These are phyloP conservation scores for Nettapus auritus DNA, from an alignment of 2,113 vertebrate species.

Conservation along the genomic window DNA sequence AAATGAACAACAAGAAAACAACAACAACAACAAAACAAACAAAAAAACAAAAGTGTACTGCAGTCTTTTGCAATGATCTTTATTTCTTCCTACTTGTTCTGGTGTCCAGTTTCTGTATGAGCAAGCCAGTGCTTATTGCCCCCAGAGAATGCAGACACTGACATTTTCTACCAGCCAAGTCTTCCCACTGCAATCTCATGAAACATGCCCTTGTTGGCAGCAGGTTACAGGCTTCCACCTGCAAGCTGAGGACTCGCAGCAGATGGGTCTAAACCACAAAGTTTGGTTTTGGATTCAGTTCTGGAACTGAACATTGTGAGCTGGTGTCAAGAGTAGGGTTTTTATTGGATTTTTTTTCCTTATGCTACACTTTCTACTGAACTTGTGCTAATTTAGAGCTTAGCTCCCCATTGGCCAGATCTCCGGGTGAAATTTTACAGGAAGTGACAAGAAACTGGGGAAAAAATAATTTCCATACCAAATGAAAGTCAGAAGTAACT, in stretches of 20 bases:
- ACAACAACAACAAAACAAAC: no score
- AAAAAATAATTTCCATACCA: neutral
- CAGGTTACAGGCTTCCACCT: conserved; percentile 21
- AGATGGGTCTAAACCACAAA: conserved; percentile 24
- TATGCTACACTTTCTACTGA: neutral
- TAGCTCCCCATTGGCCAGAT: neutral
- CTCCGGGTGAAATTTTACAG: neutral
- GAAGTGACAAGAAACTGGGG: neutral
- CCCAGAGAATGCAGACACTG: neutral
- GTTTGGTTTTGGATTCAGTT: conserved; percentile 44
- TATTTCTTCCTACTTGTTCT: neutral
- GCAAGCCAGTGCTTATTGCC: neutral
- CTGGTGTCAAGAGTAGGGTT: neutral
- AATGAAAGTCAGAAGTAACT: neutral
- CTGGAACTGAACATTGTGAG: conserved; percentile 8
- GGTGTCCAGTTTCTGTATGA: neutral
- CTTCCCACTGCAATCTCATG: neutral
- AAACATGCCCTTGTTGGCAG: conserved; percentile 29
- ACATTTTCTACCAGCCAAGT: conserved; percentile 15
- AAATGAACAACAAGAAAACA: neutral
- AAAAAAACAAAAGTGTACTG: neutral
- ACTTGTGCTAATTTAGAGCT: conserved; percentile 4
- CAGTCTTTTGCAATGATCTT: neutral
- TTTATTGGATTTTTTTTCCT: neutral
- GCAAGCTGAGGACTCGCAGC: neutral